A percentile compares a stretch with the other conserved stretches of the same genome.
These are phyloP conservation scores for Artibeus jamaicensis DNA, from an alignment of 2,797 vertebrate species.

Conservation along the genomic window DNA sequence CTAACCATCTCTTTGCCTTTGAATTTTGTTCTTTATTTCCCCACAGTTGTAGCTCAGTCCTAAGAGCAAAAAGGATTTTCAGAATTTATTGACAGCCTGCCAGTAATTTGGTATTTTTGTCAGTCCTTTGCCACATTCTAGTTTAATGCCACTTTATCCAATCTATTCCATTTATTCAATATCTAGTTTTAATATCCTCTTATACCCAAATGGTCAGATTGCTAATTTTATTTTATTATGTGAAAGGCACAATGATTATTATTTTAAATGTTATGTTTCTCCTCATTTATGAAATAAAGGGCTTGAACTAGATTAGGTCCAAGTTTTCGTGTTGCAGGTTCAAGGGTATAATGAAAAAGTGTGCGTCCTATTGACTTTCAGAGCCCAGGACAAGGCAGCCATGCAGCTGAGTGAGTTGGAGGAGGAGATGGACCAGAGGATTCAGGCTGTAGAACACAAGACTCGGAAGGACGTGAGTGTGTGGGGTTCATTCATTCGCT, in stretches of 20 bases:
- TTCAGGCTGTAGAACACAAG: conserved; percentile 90
- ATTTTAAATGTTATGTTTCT: neutral
- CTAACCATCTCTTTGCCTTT: neutral
- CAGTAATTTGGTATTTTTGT: conserved; percentile 10
- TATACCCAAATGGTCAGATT: neutral
- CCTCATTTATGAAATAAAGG: neutral
- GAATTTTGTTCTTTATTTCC: neutral
- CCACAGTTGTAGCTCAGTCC: neutral
- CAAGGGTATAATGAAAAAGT: neutral
- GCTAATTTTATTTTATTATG: neutral
- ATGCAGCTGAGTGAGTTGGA: conserved; percentile 96
- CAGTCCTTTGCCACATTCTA: neutral
- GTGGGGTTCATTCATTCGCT: neutral
- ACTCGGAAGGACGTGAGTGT: conserved; percentile 89
- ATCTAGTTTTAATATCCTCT: neutral
- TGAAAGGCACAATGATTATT: neutral
- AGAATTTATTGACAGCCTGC: neutral
- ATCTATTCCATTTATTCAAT: conserved; percentile 13
- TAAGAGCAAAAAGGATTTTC: neutral
- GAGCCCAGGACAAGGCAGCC: conserved; percentile 95
- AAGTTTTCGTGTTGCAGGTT: neutral
- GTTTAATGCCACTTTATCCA: neutral
- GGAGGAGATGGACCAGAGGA: conserved; percentile 98
- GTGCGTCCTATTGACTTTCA: conserved; percentile 79
- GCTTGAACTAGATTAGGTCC: neutral